These are phyloP conservation scores for Seriola quinqueradiata DNA, from an alignment of 2,113 vertebrate genomes.

Conservation along the genomic window DNA sequence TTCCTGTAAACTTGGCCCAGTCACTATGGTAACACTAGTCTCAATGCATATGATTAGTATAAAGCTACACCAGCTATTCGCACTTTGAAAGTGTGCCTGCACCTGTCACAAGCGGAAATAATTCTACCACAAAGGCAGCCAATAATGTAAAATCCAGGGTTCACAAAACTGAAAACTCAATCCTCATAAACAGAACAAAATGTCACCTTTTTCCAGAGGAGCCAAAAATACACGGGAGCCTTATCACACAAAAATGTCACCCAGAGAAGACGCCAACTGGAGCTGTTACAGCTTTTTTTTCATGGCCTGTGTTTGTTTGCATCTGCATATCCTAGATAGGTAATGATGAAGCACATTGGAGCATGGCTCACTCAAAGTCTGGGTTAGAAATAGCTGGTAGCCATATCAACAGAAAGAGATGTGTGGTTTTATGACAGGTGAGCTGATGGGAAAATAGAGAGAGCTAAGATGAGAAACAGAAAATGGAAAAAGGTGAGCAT, in stretches of 20 bases:
- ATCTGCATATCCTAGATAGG: constrained; percentile 60
- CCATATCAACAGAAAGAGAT: constrained; percentile 48
- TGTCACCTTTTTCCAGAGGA: constrained; percentile 15
- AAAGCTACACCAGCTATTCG: background rate
- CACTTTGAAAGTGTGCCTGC: constrained; percentile 1
- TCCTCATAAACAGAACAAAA: constrained; percentile 44
- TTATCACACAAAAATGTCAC: constrained; percentile 47
- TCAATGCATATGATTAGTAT: background rate
- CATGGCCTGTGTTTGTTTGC: background rate
- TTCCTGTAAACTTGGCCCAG: background rate
- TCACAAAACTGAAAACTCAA: constrained; percentile 43
- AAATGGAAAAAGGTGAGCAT: constrained; percentile 28
- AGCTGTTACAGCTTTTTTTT: constrained; percentile 13
- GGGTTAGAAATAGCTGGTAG: constrained; percentile 49
- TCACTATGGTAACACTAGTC: background rate
- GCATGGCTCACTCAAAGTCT: constrained; percentile 18
- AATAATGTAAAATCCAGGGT: constrained; percentile 17
- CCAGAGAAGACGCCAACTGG: constrained; percentile 30
- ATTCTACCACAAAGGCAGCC: background rate
- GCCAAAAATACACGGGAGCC: constrained; percentile 50
- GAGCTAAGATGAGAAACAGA: constrained; percentile 31
- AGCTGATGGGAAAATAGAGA: constrained; percentile 26
- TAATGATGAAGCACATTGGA: constrained; percentile 48
- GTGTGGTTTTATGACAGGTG: constrained; percentile 47
- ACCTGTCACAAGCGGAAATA: background rate